phyloP scores from a whole-genome alignment of 1,140 invertebrate species.

The Panulirus ornatus region DNA sequence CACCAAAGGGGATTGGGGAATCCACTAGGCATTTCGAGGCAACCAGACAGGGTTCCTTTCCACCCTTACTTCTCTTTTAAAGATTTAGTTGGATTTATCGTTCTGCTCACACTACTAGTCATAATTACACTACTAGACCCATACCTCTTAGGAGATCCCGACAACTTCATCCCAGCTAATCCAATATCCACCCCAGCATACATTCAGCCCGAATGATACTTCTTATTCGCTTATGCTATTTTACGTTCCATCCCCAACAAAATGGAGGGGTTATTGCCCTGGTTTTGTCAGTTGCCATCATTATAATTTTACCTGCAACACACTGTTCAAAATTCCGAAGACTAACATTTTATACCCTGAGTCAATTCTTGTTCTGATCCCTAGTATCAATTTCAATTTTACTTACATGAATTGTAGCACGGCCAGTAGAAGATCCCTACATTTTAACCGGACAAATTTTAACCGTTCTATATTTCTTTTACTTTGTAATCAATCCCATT shows the following conservation, averaged over 20 bases:
- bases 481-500: too few species aligned
- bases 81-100: not conserved
- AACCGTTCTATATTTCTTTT: too few species aligned
- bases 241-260: constrained; percentile 76
- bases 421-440: not conserved
- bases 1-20: constrained; percentile 83
- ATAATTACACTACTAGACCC: too few species aligned
- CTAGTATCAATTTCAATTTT: not conserved
- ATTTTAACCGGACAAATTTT: not conserved
- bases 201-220: constrained; percentile 76
- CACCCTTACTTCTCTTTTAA: constrained; percentile 77
- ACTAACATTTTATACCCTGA: not conserved
- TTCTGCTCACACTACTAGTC: not conserved
- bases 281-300: constrained; percentile 45
- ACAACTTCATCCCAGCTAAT: constrained; percentile 72
- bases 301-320: constrained; percentile 42
- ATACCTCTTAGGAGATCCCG: constrained; percentile 67
- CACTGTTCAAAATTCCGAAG: not conserved
- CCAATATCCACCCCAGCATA: constrained; percentile 72
- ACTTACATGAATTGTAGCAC: not conserved
- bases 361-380: not conserved
- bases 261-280: constrained; percentile 56
- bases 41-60: constrained; percentile 83
- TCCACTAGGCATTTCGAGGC: constrained; percentile 81
- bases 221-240: constrained; percentile 75